Percentiles rank a stretch among this genome's conserved stretches.
These are phyloP conservation scores for Triops cancriformis DNA, from an alignment of 1,140 invertebrate genomes.

Conservation along the genomic window DNA sequence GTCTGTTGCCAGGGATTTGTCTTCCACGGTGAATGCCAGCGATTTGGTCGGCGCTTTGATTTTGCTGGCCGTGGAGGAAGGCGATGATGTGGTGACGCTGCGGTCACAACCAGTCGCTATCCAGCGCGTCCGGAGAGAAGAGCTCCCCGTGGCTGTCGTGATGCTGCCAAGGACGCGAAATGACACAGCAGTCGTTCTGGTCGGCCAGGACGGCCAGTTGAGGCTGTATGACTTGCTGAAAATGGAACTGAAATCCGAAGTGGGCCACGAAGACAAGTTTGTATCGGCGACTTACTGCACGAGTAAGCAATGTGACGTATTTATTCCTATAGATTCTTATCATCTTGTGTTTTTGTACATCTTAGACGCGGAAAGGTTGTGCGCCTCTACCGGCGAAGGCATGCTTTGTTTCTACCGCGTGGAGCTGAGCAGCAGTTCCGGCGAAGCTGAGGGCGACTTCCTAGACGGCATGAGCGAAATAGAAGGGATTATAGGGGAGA, in stretches of 20 bases:
- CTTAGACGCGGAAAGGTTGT: slow-evolving; percentile 69
- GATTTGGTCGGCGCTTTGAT: background rate
- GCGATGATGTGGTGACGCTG: background rate
- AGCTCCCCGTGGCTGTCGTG: slow-evolving; percentile 23
- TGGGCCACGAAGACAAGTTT: slow-evolving; percentile 51
- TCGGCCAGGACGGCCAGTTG: slow-evolving; percentile 26
- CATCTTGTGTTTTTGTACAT: slow-evolving; percentile 34
- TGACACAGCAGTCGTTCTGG: slow-evolving; percentile 25
- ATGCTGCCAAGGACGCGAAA: slow-evolving; percentile 25
- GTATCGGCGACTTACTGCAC: slow-evolving; percentile 66
- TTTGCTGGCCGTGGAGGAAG: background rate
- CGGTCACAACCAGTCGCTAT: background rate
- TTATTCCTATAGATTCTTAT: slow-evolving; percentile 13
- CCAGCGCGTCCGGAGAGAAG: background rate
- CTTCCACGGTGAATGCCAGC: background rate
- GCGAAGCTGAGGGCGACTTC: slow-evolving; percentile 25
- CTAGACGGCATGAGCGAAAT: slow-evolving; percentile 20
- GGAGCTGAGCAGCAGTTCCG: slow-evolving; percentile 19
- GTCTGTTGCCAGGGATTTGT: background rate
- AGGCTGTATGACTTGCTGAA: slow-evolving; percentile 28
- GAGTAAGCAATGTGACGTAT: slow-evolving; percentile 42
- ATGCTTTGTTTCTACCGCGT: slow-evolving; percentile 64
- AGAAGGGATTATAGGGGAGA: slow-evolving; percentile 26
- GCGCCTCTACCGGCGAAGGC: slow-evolving; percentile 66
- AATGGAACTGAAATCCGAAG: slow-evolving; percentile 43